Conservation (phyloP, 92 coral and sea anemone genomes). For the Epizoanthus stellaris region DNA sequence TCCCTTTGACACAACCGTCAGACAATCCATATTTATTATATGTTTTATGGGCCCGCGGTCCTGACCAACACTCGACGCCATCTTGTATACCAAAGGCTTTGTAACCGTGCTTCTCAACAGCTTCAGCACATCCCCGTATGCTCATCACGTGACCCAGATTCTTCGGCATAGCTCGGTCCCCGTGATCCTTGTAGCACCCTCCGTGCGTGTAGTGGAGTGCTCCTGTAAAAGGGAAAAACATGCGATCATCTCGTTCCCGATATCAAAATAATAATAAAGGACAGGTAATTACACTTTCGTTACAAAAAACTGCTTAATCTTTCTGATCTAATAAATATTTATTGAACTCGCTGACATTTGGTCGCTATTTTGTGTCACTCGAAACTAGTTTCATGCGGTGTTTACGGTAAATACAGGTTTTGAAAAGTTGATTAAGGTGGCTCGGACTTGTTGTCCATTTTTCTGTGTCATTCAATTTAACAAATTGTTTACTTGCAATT, state of each 20-base stretch:
- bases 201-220: not conserved
- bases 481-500: too few species aligned
- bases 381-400: too few species aligned
- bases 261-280: not conserved
- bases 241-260: not conserved
- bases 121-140: conserved; percentile 5
- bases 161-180: conserved; percentile 16
- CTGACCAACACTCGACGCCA: conserved; percentile 27
- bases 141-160: conserved; percentile 12
- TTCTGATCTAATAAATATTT: too few species aligned
- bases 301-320: too few species aligned
- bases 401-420: too few species aligned
- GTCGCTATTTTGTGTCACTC: too few species aligned
- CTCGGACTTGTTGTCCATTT: too few species aligned
- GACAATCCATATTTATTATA: conserved; percentile 3
- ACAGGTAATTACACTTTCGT: too few species aligned
- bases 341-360: too few species aligned
- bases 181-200: not conserved
- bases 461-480: too few species aligned
- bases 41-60: conserved; percentile 5
- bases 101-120: not conserved
- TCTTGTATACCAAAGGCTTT: conserved; percentile 11
- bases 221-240: not conserved
- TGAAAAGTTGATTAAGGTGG: too few species aligned
- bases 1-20: not conserved